Base-by-base conservation (phyloP, 2,113 vertebrate species). In the Rallus limicola region DNA sequence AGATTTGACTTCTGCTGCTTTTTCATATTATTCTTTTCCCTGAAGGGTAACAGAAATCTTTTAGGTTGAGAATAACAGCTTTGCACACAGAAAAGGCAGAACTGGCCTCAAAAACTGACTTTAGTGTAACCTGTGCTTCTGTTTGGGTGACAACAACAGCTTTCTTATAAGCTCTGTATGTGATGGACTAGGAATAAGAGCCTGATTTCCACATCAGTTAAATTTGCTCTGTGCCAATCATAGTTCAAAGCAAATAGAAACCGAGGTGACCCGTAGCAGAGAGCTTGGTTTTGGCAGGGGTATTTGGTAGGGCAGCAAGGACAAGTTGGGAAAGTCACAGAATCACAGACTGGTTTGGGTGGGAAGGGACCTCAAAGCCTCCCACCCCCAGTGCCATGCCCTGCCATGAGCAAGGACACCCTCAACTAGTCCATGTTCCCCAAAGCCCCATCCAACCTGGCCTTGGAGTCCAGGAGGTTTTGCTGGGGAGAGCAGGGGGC, bases 181-280 rank as follows among this genome's bases (percentile, higher is more conserved):
- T 0, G 0, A 65, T 15, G 42, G 44, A 44, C 26, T 16, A 9
- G 60, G 50, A 67, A 62, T 38, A 25, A 38, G 38, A 84, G 28
- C 17, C 59, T 34, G 17, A 38, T 53, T 84, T 65, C 40, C 81
- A 77, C 2, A 3, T 15, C n/a, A 69, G 23, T 21, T 63, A 15
- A 55, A 70, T 13, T 79, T 86, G 13, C 14, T 77, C 15, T n/a
- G 44, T 55, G 60, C 17, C 77, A 85, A 9, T 19, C 56, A n/a
- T 0, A 26, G 69, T 2, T 20, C 62, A 63, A 33, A 95, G 21
- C 24, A 24, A 70, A 44, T 13, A 74, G 72, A 76, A 80, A 36
- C 44, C 14, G 25, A 76, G 63, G 23, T 16, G 1, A 0, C 11
- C 0, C 0, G 25, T 2, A 29, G 38, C 56, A 64, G 23, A 70